Evolutionary conservation across 2,888 invertebrate genomes (phyloP).

Genomic region (Timandra comae): DNA sequence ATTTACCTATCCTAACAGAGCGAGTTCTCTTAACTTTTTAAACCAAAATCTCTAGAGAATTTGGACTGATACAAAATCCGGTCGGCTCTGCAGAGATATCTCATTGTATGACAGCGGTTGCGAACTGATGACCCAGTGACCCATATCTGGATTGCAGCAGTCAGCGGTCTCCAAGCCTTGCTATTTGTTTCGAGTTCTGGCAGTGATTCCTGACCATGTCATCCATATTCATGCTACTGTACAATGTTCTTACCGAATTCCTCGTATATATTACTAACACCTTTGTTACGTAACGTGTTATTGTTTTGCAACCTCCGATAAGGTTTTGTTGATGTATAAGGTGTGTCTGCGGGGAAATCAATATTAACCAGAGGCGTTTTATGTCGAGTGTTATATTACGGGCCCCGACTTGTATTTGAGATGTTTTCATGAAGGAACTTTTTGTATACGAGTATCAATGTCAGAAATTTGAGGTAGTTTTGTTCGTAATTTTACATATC

Average conservation of each 20-base stretch:
- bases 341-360: constrained; percentile 33
- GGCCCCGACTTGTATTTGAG: constrained; percentile 4
- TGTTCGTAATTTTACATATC: too few species aligned
- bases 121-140: constrained; percentile 66
- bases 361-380: constrained; percentile 21
- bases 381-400: constrained; percentile 2
- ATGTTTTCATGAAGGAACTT: constrained; percentile 3
- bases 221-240: constrained; percentile 47
- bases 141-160: constrained; percentile 68
- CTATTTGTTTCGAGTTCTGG: constrained; percentile 66
- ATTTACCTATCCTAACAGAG: too few species aligned
- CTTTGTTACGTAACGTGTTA: constrained; percentile 19
- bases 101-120: constrained; percentile 64
- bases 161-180: constrained; percentile 44
- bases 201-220: constrained; percentile 49
- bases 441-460: too few species aligned
- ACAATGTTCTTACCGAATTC: constrained; percentile 25
- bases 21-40: neutral
- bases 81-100: constrained; percentile 61
- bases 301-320: constrained; percentile 15
- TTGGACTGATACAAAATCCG: constrained; percentile 46
- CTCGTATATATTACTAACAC: constrained; percentile 8
- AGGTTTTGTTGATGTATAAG: constrained; percentile 21
- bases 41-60: constrained; percentile 12
- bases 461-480: too few species aligned